Evolutionary conservation across 2,113 vertebrate species (phyloP).

Genomic region (Anguilla japonica): DNA sequence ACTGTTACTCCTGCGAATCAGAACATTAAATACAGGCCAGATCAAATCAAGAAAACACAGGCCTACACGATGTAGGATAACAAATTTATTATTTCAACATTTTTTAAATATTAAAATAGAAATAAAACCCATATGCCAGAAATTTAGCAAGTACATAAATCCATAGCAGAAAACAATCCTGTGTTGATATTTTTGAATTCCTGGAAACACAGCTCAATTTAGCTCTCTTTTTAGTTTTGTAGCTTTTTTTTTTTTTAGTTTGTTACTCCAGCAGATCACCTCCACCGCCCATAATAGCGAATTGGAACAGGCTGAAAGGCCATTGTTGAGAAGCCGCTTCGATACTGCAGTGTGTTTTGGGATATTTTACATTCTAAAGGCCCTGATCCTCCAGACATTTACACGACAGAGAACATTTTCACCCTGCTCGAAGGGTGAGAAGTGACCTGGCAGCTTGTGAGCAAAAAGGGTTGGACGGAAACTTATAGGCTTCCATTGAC

Average conservation of each 20-base stretch:
- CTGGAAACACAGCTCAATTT: background rate
- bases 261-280: background rate
- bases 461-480: too few species aligned
- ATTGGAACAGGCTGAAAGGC: background rate
- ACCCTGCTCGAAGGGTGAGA: background rate
- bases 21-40: too few species aligned
- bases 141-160: background rate
- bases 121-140: background rate
- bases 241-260: background rate
- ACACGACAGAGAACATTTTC: background rate
- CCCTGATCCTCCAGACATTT: background rate
- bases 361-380: background rate
- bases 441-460: too few species aligned
- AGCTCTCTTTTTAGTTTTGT: too few species aligned
- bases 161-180: background rate
- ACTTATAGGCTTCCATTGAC: too few species aligned
- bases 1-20: too few species aligned
- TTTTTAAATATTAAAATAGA: background rate
- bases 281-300: background rate
- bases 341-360: background rate
- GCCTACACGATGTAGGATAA: too few species aligned
- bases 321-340: background rate
- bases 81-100: too few species aligned
- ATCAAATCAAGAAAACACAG: too few species aligned
- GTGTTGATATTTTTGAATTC: constrained; percentile 14